These are phyloP conservation scores for Scalopus aquaticus DNA, from an alignment of 2,113 vertebrate species.

Conservation along the genomic window DNA sequence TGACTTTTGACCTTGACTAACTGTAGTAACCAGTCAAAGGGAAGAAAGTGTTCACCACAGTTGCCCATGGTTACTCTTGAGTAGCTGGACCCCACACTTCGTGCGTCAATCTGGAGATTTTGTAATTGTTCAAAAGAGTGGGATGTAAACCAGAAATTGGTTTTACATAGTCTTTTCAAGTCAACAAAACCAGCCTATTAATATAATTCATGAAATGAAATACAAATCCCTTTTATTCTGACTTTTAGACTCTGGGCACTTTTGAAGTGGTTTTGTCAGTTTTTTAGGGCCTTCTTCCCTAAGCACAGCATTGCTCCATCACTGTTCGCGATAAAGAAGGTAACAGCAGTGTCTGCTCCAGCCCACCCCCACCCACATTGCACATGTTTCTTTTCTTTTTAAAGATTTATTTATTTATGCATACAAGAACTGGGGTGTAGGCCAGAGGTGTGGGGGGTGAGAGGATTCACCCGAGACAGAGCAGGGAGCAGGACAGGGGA, in stretches of 20 bases:
- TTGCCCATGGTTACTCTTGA: background rate
- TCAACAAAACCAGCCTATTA: constrained; percentile 8
- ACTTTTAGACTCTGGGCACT: constrained; percentile 15
- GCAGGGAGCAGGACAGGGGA: no score
- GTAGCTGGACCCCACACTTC: background rate
- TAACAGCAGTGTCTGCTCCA: background rate
- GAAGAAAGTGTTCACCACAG: background rate
- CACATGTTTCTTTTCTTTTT: background rate
- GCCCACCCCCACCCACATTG: background rate
- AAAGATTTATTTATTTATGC: no score
- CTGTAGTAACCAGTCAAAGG: background rate
- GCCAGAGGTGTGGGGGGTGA: no score
- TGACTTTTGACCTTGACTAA: constrained; percentile 30
- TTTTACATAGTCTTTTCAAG: constrained; percentile 52
- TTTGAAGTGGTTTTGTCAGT: constrained; percentile 57
- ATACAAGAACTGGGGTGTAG: no score
- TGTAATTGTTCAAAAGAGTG: constrained; percentile 53
- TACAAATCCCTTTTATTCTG: constrained; percentile 2
- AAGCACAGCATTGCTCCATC: background rate
- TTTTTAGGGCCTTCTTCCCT: background rate
- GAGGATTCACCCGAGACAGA: no score
- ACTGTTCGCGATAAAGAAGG: background rate
- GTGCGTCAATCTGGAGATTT: constrained; percentile 58
- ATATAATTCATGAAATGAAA: constrained; percentile 25
- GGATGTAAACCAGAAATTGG: background rate